These are phyloP conservation scores for Phaethornis superciliosus DNA, from an alignment of 2,113 vertebrate genomes.

Conservation along the genomic window DNA sequence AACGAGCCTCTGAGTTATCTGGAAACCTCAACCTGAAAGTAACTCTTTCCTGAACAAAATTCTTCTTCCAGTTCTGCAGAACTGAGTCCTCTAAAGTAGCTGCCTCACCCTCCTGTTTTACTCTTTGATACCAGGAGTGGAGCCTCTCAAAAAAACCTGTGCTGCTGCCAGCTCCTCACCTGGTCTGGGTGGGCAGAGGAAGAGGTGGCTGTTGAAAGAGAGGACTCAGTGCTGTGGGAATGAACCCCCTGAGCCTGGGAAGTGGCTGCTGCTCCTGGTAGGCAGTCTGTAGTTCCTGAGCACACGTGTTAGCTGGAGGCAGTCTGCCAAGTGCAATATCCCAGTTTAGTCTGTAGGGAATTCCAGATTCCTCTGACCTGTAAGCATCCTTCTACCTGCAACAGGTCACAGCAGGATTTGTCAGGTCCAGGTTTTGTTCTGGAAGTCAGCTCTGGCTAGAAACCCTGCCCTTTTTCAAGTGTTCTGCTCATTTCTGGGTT, in stretches of 20 bases:
- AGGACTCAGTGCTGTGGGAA: background rate
- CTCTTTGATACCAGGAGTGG: background rate
- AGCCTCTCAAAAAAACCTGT: background rate
- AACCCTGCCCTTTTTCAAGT: background rate
- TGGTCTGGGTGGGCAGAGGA: background rate
- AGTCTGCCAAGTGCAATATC: conserved; percentile 49
- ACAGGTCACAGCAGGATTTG: background rate
- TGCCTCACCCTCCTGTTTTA: background rate
- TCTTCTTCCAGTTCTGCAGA: background rate
- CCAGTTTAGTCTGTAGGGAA: background rate
- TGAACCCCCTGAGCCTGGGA: background rate
- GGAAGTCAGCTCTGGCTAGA: background rate
- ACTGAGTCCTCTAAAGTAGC: background rate
- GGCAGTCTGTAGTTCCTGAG: background rate
- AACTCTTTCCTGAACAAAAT: background rate
- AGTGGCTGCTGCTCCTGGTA: background rate
- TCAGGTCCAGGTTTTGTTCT: background rate
- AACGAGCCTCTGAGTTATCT: background rate
- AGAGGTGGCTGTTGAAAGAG: background rate
- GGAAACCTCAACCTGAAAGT: background rate
- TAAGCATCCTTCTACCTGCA: background rate
- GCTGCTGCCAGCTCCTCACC: conserved; percentile 48
- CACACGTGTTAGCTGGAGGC: background rate
- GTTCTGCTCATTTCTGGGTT: background rate
- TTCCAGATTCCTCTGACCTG: background rate